These are phyloP conservation scores for Cepaea hortensis DNA, from an alignment of 2,888 invertebrate genomes.

Conservation along the genomic window DNA sequence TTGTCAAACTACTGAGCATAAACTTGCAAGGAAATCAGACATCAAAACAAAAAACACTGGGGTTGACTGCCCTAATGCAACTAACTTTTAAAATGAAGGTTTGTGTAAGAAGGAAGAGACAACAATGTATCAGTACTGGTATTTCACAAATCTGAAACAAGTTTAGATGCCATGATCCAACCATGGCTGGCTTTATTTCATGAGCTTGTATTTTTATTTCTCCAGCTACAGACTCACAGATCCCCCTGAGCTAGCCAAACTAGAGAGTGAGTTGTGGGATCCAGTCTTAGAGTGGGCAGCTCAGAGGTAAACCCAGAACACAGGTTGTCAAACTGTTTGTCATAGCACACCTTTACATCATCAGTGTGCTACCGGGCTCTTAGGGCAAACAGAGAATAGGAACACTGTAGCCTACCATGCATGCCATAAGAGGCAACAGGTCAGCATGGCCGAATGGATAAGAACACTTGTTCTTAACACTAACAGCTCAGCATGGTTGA, in stretches of 20 bases:
- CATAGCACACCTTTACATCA: no score
- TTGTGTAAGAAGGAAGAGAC: background rate
- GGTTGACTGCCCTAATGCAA: background rate
- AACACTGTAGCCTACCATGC: no score
- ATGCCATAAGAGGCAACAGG: no score
- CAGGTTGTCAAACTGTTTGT: no score
- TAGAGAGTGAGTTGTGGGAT: conserved; percentile 91
- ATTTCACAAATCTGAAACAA: no score
- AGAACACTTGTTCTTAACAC: no score
- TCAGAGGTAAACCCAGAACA: conserved; percentile 78
- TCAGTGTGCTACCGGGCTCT: no score
- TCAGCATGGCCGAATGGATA: no score
- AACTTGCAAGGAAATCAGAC: background rate
- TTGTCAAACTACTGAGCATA: no score
- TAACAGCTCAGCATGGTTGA: no score
- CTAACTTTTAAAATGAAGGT: background rate
- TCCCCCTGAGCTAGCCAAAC: conserved; percentile 84
- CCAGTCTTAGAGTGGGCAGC: conserved; percentile 93
- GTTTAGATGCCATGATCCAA: background rate
- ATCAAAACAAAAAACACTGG: background rate
- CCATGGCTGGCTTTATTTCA: background rate
- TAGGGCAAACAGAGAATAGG: no score
- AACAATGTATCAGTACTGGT: no score
- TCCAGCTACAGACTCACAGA: conserved; percentile 78
- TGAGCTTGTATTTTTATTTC: background rate